A percentile compares a stretch with the other conserved stretches of the same genome.
phyloP scores from a whole-genome alignment of 2,888 invertebrate species.

The Cephus pulcher region DNA sequence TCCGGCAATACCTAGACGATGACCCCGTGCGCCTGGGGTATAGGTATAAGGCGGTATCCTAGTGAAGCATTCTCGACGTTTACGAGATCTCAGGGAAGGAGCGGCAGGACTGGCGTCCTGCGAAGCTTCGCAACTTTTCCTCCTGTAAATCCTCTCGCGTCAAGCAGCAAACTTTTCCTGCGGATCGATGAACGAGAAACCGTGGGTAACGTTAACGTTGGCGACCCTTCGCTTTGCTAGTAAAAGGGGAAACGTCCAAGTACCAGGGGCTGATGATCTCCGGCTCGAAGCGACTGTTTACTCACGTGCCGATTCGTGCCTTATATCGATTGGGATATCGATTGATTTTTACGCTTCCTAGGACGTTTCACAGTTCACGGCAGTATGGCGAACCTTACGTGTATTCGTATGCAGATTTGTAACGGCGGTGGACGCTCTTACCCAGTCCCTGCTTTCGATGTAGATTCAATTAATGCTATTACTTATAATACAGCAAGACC shows the following conservation, averaged over 20 bases:
- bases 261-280: neutral
- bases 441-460: neutral
- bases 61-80: neutral
- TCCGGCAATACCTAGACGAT: neutral
- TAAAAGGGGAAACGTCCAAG: neutral
- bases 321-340: neutral
- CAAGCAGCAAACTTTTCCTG: neutral
- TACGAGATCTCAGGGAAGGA: neutral
- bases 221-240: neutral
- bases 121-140: neutral
- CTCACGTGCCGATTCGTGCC: neutral
- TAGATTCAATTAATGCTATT: constrained; percentile 16
- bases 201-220: neutral
- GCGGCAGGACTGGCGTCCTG: neutral
- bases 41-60: neutral
- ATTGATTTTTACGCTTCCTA: neutral
- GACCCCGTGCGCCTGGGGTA: neutral
- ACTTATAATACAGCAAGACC: constrained; percentile 26
- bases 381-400: neutral
- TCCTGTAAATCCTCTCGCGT: neutral
- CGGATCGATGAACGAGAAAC: neutral
- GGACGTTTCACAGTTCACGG: neutral
- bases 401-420: neutral
- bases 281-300: neutral
- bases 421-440: neutral